Percentiles rank a stretch among this genome's conserved stretches.
These are phyloP conservation scores for Sebastes wilsoni DNA, from an alignment of 2,797 vertebrate genomes.

Conservation along the genomic window DNA sequence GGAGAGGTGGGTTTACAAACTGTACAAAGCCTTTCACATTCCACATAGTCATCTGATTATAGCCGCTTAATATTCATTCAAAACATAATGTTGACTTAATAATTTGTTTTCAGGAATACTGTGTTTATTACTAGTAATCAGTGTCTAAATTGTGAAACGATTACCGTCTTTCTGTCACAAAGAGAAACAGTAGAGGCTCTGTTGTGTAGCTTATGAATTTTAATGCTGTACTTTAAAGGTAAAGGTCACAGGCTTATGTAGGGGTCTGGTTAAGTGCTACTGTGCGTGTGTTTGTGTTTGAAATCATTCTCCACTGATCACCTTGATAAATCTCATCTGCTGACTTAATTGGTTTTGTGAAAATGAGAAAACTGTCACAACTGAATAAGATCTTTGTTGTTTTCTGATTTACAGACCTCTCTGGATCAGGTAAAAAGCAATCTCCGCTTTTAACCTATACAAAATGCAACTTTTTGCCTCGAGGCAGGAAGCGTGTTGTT, in stretches of 20 bases:
- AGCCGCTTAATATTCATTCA: constrained; percentile 2
- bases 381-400: background rate
- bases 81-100: background rate
- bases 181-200: constrained; percentile 29
- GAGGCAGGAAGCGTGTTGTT: constrained; percentile 14
- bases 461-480: background rate
- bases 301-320: background rate
- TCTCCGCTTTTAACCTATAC: background rate
- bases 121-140: constrained; percentile 5
- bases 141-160: constrained; percentile 18
- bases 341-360: constrained; percentile 3
- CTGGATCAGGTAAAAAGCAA: background rate
- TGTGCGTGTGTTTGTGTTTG: background rate
- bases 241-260: constrained; percentile 39
- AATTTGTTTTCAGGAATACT: constrained; percentile 1
- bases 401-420: background rate
- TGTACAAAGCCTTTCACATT: background rate
- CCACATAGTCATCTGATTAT: background rate
- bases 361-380: background rate
- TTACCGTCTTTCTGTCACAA: constrained; percentile 9
- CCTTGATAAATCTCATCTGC: constrained; percentile 16
- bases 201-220: constrained; percentile 38
- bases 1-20: background rate
- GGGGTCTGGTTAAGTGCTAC: constrained; percentile 8
- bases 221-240: constrained; percentile 38